Conservation (phyloP, 1,140 invertebrate genomes). For the Cylas formicarius region DNA sequence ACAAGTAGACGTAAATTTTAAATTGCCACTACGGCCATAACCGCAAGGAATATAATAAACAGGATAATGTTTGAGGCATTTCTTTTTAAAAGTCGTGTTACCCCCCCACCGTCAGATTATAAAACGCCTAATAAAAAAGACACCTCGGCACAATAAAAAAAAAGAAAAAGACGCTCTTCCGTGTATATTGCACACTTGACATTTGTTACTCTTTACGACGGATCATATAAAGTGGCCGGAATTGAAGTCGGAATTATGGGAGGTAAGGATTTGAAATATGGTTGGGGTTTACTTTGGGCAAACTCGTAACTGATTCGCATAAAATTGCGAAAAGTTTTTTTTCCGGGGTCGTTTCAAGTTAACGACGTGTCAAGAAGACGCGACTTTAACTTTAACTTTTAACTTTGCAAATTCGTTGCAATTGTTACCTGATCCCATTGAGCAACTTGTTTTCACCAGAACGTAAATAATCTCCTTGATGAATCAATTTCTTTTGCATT, state of each 20-base stretch:
- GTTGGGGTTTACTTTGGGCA: too few relatives aligned
- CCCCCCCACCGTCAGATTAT: slow-evolving; percentile 32
- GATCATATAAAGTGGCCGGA: slow-evolving; percentile 8
- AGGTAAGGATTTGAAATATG: too few relatives aligned
- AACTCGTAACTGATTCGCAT: too few relatives aligned
- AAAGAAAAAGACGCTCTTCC: slow-evolving; percentile 31
- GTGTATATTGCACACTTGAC: slow-evolving; percentile 33
- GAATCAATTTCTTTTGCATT: too few relatives aligned
- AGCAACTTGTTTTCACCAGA: too few relatives aligned
- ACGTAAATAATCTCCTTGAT: too few relatives aligned
- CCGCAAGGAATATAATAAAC: slow-evolving; percentile 36
- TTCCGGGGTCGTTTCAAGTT: too few relatives aligned
- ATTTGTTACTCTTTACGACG: slow-evolving; percentile 29
- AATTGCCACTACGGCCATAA: slow-evolving; percentile 32
- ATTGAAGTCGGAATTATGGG: slow-evolving; percentile 5
- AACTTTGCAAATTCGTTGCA: too few relatives aligned
- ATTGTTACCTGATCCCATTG: too few relatives aligned
- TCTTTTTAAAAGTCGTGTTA: slow-evolving; percentile 35
- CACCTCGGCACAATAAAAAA: slow-evolving; percentile 36
- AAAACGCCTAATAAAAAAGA: slow-evolving; percentile 36
- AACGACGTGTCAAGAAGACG: too few relatives aligned
- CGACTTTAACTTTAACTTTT: too few relatives aligned
- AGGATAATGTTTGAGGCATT: slow-evolving; percentile 30
- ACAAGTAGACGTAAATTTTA: slow-evolving; percentile 31
- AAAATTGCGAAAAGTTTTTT: too few relatives aligned